These are phyloP conservation scores for Phenganax marumi DNA, from an alignment of 92 coral and sea anemone species.

Conservation along the genomic window DNA sequence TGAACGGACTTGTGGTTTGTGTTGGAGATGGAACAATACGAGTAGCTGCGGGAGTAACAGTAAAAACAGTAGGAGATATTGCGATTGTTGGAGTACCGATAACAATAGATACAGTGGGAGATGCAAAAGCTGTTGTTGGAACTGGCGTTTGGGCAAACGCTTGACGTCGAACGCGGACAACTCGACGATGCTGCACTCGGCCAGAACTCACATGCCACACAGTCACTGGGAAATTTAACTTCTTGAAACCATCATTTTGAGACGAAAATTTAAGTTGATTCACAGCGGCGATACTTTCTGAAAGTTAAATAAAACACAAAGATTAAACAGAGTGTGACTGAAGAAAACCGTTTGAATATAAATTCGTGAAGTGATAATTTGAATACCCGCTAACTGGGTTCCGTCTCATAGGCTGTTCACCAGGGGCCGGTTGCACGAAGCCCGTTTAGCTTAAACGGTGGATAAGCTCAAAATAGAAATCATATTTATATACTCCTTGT, in stretches of 20 bases:
- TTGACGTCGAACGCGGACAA: constrained; percentile 81
- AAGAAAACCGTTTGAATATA: background rate
- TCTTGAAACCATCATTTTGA: constrained; percentile 73
- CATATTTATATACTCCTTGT: no score
- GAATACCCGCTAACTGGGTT: no score
- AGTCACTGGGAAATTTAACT: constrained; percentile 70
- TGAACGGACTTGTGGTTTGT: constrained; percentile 38
- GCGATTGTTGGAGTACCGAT: constrained; percentile 53
- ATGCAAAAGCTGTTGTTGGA: constrained; percentile 41
- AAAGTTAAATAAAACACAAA: background rate
- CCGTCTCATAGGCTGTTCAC: no score
- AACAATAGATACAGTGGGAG: constrained; percentile 64
- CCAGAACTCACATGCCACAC: constrained; percentile 96
- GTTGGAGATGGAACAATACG: constrained; percentile 9
- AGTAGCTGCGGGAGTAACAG: constrained; percentile 32
- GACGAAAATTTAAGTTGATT: constrained; percentile 82
- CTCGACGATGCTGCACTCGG: constrained; percentile 65
- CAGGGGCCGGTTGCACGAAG: no score
- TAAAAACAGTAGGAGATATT: constrained; percentile 26
- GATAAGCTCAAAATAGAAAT: no score
- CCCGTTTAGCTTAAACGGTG: no score
- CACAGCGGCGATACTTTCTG: constrained; percentile 69
- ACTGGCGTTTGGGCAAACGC: constrained; percentile 34
- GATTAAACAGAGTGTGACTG: background rate
- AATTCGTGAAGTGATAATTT: background rate